phyloP scores from a whole-genome alignment of 2,888 invertebrate genomes.

The Bhutanitis thaidina region DNA sequence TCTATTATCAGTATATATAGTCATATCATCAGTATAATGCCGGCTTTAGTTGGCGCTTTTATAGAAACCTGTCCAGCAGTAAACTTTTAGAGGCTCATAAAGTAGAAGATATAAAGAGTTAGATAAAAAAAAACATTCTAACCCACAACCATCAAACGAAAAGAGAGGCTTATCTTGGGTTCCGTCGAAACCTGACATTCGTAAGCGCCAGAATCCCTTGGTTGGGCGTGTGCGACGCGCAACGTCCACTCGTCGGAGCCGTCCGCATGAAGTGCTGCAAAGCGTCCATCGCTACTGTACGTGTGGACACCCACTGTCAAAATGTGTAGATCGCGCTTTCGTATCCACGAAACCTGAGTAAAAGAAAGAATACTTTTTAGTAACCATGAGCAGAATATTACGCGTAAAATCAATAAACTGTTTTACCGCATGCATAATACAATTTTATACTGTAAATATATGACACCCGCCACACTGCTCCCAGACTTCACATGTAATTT shows the following conservation, averaged over 20 bases:
- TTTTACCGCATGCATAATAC: too few species aligned
- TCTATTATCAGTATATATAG: too few species aligned
- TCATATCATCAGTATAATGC: too few species aligned
- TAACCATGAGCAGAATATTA: too few species aligned
- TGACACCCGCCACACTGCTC: too few species aligned
- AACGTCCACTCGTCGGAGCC: slow-evolving; percentile 84
- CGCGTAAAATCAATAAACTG: too few species aligned
- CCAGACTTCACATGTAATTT: too few species aligned
- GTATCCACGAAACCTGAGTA: slow-evolving; percentile 89
- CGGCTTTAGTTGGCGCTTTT: too few species aligned
- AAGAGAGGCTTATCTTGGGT: slow-evolving; percentile 89
- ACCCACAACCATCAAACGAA: slow-evolving; percentile 88
- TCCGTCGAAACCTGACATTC: slow-evolving; percentile 96
- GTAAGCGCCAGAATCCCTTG: slow-evolving; percentile 91
- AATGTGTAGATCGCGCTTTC: slow-evolving; percentile 89
- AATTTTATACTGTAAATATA: too few species aligned
- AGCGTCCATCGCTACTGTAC: slow-evolving; percentile 83
- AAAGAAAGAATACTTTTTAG: background rate
- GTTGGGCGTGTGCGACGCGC: slow-evolving; percentile 77
- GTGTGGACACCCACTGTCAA: slow-evolving; percentile 82
- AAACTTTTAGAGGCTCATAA: too few species aligned
- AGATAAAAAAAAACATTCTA: slow-evolving; percentile 57
- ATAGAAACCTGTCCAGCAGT: too few species aligned
- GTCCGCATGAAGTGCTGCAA: slow-evolving; percentile 82
- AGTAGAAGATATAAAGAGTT: too few species aligned